Conservation (phyloP, 2,113 vertebrate genomes). For the rabbit (Oryctolagus cuniculus) region DNA sequence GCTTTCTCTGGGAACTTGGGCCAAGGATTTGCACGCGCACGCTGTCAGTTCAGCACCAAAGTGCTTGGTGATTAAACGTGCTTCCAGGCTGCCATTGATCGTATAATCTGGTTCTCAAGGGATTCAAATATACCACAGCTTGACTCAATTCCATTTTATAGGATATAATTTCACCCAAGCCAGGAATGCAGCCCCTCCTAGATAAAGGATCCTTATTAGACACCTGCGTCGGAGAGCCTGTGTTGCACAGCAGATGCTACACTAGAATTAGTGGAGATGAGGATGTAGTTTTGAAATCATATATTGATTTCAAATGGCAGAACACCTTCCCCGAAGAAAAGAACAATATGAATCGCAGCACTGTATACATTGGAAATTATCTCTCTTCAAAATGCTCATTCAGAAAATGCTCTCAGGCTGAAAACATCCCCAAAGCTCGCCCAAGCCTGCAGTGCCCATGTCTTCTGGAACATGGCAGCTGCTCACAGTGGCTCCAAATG, state of each 20-base stretch:
- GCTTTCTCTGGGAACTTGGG: not conserved
- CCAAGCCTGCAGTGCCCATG: not conserved
- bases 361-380: constrained; percentile 36
- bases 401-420: constrained; percentile 59
- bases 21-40: not conserved
- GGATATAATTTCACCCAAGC: constrained; percentile 45
- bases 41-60: not conserved
- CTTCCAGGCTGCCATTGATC: constrained; percentile 61
- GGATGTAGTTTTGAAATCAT: not conserved
- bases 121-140: constrained; percentile 45
- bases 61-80: not conserved
- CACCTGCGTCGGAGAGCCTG: not conserved
- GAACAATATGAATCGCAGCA: constrained; percentile 13
- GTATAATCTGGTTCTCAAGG: constrained; percentile 61
- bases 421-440: not conserved
- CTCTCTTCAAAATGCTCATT: constrained; percentile 63
- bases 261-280: not conserved
- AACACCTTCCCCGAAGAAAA: constrained; percentile 5
- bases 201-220: constrained; percentile 37
- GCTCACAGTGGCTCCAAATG: not conserved
- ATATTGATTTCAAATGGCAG: constrained; percentile 64
- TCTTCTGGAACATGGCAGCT: not conserved
- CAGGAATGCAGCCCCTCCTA: not conserved
- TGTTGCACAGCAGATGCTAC: not conserved
- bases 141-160: constrained; percentile 53